Conservation (phyloP, 2,888 invertebrate genomes). For the Nomada lathburiana region DNA sequence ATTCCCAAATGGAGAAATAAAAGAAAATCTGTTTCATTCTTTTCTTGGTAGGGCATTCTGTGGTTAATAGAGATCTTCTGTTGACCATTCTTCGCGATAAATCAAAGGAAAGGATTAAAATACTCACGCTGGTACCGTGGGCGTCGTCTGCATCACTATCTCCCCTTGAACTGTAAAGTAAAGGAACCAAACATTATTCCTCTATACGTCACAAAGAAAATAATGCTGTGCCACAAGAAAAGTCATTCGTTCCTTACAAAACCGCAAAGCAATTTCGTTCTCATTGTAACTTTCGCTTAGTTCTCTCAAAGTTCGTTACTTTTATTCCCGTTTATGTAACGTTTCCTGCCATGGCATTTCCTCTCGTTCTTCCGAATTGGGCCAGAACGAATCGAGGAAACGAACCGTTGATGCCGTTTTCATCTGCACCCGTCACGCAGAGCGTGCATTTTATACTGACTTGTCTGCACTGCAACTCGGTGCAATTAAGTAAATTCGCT, state of each 20-base stretch:
- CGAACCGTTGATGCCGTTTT: constrained; percentile 72
- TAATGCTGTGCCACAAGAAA: neutral
- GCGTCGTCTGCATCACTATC: constrained; percentile 86
- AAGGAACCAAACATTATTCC: constrained; percentile 60
- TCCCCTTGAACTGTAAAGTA: constrained; percentile 89
- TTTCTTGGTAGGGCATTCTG: too few species aligned
- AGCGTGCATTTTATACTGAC: constrained; percentile 50
- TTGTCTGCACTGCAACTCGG: constrained; percentile 46
- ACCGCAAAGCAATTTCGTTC: constrained; percentile 1
- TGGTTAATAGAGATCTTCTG: neutral
- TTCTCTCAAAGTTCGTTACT: constrained; percentile 16
- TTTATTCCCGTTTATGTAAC: constrained; percentile 14
- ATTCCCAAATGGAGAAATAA: neutral
- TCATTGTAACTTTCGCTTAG: constrained; percentile 19
- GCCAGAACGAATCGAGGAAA: constrained; percentile 73
- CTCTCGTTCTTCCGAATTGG: constrained; percentile 66
- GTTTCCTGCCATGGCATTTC: constrained; percentile 41
- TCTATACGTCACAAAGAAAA: neutral
- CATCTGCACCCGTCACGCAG: constrained; percentile 66
- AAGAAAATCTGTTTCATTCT: neutral
- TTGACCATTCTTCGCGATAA: too few species aligned
- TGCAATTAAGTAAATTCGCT: constrained; percentile 73
- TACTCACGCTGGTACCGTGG: constrained; percentile 83
- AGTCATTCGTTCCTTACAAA: neutral
- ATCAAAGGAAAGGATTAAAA: neutral